These are phyloP conservation scores for Drosophila peninsularis DNA, from an alignment of 2,888 invertebrate genomes.

Conservation along the genomic window DNA sequence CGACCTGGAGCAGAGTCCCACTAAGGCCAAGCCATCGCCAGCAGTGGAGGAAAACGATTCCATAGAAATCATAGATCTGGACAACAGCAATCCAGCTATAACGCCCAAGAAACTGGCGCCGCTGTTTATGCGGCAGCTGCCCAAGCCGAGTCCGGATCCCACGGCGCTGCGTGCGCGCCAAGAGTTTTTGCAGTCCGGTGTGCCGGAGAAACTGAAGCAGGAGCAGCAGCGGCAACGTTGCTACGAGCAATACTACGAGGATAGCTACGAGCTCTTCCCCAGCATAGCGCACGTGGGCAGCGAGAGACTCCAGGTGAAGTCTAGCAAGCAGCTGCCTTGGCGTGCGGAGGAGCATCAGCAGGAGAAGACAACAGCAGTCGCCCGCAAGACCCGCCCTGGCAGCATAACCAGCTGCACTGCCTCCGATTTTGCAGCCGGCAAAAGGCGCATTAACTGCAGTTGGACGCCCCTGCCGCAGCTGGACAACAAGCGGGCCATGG, in stretches of 20 bases:
- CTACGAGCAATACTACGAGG: conserved; percentile 51
- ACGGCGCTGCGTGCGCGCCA: conserved; percentile 87
- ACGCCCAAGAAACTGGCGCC: conserved; percentile 88
- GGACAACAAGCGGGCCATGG: conserved; percentile 83
- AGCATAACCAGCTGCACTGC: conserved; percentile 58
- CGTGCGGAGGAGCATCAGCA: neutral
- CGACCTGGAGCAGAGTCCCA: conserved; percentile 74
- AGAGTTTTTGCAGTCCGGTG: conserved; percentile 90
- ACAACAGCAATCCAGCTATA: conserved; percentile 63
- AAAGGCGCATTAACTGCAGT: neutral
- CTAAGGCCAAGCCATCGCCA: conserved; percentile 46
- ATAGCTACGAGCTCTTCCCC: conserved; percentile 86
- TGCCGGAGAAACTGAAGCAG: conserved; percentile 88
- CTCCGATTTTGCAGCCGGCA: conserved; percentile 43
- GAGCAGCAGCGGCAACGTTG: conserved; percentile 84
- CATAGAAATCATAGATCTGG: conserved; percentile 76
- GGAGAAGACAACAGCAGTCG: neutral
- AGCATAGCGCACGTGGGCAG: conserved; percentile 87
- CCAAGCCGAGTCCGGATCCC: conserved; percentile 87
- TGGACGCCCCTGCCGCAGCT: conserved; percentile 57
- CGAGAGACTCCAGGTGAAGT: neutral
- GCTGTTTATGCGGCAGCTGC: conserved; percentile 87
- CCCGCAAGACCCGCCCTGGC: conserved; percentile 33
- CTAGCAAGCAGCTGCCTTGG: neutral
- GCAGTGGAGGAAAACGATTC: conserved; percentile 18